phyloP scores from a whole-genome alignment of 2,888 invertebrate genomes.

The Phrixothrix hirtus region DNA sequence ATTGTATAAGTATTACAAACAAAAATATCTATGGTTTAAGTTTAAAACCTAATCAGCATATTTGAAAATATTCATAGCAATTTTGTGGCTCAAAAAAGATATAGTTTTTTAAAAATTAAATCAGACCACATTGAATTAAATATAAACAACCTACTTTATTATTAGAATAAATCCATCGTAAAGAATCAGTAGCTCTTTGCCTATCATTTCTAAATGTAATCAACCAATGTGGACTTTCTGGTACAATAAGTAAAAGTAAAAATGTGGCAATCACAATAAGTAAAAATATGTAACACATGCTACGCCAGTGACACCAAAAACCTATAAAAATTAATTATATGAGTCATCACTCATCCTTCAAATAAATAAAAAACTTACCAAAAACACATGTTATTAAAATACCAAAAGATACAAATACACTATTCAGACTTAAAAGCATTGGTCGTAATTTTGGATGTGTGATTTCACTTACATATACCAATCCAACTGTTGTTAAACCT shows the following conservation, averaged over 20 bases:
- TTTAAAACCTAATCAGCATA: no score
- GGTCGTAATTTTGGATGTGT: constrained; percentile 60
- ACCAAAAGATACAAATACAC: constrained; percentile 63
- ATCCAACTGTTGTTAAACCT: constrained; percentile 60
- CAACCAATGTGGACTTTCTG: constrained; percentile 65
- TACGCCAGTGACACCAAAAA: constrained; percentile 58
- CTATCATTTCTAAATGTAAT: constrained; percentile 53
- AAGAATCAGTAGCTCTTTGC: constrained; percentile 49
- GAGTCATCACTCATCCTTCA: no score
- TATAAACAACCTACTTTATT: no score
- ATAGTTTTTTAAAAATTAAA: neutral
- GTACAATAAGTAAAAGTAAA: constrained; percentile 53
- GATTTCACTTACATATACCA: constrained; percentile 64
- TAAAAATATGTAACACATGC: constrained; percentile 57
- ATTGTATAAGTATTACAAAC: no score
- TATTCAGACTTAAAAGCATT: constrained; percentile 62
- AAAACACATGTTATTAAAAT: constrained; percentile 60
- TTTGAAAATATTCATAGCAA: constrained; percentile 36
- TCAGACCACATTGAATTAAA: no score
- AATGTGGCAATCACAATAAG: constrained; percentile 49
- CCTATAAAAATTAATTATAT: no score
- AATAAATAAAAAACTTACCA: no score
- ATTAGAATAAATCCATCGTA: constrained; percentile 57
- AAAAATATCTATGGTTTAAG: no score
- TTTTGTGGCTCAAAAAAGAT: neutral